These are phyloP conservation scores for Hypotaenidia okinawae DNA, from an alignment of 2,797 vertebrate species.

Conservation along the genomic window DNA sequence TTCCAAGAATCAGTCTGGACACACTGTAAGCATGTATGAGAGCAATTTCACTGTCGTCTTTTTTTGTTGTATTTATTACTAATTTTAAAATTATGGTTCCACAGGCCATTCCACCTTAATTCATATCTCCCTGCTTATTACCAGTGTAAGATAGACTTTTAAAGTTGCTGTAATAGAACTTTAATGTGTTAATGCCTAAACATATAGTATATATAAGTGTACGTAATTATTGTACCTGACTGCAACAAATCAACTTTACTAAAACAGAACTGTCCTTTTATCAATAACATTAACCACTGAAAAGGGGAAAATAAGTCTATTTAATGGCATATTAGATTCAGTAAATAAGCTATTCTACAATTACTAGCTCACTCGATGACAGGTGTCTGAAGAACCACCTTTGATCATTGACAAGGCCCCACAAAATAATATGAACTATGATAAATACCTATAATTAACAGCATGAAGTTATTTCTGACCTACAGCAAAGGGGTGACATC, in stretches of 20 bases:
- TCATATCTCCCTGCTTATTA: not conserved
- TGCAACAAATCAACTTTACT: conserved; percentile 68
- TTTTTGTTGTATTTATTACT: not conserved
- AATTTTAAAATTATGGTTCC: not conserved
- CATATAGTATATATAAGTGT: not conserved
- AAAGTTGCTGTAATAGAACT: not conserved
- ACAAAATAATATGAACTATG: conserved; percentile 73
- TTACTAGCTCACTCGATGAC: conserved; percentile 74
- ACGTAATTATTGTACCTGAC: conserved; percentile 61
- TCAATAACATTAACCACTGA: conserved; percentile 65
- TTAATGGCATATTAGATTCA: conserved; percentile 75
- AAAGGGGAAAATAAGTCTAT: conserved; percentile 70
- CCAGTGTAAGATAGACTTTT: not conserved
- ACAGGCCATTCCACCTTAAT: not conserved
- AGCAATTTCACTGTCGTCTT: not conserved
- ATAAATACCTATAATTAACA: conserved; percentile 74
- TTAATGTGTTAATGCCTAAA: conserved; percentile 22
- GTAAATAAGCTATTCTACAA: conserved; percentile 75
- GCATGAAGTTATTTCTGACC: conserved; percentile 68
- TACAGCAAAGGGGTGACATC: conserved; percentile 67
- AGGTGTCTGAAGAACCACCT: conserved; percentile 70
- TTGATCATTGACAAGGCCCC: conserved; percentile 77
- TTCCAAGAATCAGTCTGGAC: not conserved
- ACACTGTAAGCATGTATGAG: not conserved
- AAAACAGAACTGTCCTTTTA: conserved; percentile 70